A percentile compares a stretch with the other conserved stretches of the same genome.
phyloP scores from a whole-genome alignment of 2,113 vertebrate species.

The Pterocles orientalis region DNA sequence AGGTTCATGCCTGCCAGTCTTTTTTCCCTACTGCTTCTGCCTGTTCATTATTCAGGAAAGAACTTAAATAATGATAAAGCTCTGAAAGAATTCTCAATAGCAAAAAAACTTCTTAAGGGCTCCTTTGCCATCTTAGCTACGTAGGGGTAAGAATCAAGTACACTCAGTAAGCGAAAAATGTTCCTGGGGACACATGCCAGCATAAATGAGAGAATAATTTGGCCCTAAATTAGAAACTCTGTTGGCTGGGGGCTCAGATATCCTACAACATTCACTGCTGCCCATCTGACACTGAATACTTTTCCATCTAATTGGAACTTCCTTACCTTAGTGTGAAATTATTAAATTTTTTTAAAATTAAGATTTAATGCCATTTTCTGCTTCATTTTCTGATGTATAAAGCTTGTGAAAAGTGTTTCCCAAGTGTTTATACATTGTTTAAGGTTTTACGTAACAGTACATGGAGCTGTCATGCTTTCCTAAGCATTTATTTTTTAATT shows the following conservation, averaged over 20 bases:
- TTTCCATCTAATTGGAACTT: not conserved
- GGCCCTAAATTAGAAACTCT: slow-evolving; percentile 33
- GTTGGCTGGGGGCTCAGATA: not conserved
- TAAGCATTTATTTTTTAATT: not conserved
- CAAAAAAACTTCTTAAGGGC: slow-evolving; percentile 23
- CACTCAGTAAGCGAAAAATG: not conserved
- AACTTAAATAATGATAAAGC: slow-evolving; percentile 31
- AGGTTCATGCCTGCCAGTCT: not conserved
- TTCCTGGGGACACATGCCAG: not conserved
- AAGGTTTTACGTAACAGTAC: not conserved
- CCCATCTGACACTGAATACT: not conserved
- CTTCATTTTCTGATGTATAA: not conserved
- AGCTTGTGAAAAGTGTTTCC: not conserved
- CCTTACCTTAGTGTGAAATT: not conserved
- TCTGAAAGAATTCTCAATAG: slow-evolving; percentile 3
- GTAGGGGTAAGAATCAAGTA: not conserved
- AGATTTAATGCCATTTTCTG: not conserved
- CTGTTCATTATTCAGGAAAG: slow-evolving; percentile 19
- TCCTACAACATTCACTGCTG: not conserved
- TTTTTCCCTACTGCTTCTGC: slow-evolving; percentile 10
- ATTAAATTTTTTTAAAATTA: not conserved
- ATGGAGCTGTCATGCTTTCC: not conserved
- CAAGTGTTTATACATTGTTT: not conserved
- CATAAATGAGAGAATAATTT: slow-evolving; percentile 25
- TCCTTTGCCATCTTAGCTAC: not conserved